Base-by-base conservation (phyloP, 2,113 vertebrate genomes). In the Marmota flaviventris region DNA sequence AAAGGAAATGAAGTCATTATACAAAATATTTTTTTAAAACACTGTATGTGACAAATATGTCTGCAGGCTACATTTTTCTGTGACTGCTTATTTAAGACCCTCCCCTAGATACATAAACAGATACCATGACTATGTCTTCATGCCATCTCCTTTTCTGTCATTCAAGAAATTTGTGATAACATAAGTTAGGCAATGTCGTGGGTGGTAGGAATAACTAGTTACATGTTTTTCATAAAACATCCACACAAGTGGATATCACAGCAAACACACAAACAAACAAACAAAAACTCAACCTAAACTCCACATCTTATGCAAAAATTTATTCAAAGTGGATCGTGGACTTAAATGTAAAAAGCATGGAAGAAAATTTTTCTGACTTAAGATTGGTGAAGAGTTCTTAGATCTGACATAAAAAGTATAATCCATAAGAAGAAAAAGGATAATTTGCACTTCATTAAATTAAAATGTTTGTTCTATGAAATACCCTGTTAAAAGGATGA, bases 161-260 rank as follows among this genome's bases (percentile, higher is more conserved):
- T 82, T 88, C 32, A 89, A 81, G 73, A 91, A 88, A 82, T 51
- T 81, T 91, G 87, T 76, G 18, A 88, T 95, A 92, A 89, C 45
- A 45, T 4, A 67, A 45, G 14, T 86, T 56, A 87, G 69, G 42
- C 70, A 65, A 51, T 58, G 18, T 42, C 90, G 61, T 34, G 24
- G 22, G 25, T 39, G 16, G 1, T 72, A 51, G 48, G 27, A 77
- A 22, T 39, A 34, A 51, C 10, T 72, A 17, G 72, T 45, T 34
- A 88, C 22, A 63, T 75, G 89, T 24, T 95, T 91, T 82, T 65
- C 27, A 48, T 79, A 94, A 93, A 93, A 1, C 18, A 63, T 79
- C 58, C 29, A 61, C 65, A 93, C 9, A 87, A 63, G 32, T 79
- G 1, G 16, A n/a, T 32, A 79, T 51, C n/a, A 32, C 29, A 89